Evolutionary conservation across 2,113 vertebrate species (phyloP).

Genomic region (Corythaeola cristata): DNA sequence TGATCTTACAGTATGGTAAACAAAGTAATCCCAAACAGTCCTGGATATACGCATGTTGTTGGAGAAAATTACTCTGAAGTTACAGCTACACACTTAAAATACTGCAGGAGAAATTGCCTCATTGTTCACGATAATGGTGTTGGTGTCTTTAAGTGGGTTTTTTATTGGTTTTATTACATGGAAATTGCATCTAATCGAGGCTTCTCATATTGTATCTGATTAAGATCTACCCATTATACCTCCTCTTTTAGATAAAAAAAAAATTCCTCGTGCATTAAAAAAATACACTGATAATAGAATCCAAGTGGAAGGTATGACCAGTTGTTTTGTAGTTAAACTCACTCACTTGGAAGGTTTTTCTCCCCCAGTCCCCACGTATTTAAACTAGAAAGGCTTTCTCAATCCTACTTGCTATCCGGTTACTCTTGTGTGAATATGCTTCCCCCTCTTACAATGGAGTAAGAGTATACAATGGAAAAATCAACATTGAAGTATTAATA

Average conservation of each 20-base stretch:
- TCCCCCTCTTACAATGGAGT: background rate
- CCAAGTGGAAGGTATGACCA: background rate
- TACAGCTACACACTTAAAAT: background rate
- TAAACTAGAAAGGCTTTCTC: background rate
- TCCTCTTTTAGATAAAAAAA: background rate
- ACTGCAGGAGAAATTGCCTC: slow-evolving; percentile 20
- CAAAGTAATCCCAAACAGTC: slow-evolving; percentile 42
- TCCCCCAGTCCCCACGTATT: background rate
- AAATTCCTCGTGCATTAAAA: background rate
- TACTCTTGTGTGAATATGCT: background rate
- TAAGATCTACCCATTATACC: background rate
- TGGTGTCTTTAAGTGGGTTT: background rate
- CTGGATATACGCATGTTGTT: background rate
- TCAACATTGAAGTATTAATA: background rate
- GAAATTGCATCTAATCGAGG: slow-evolving; percentile 44
- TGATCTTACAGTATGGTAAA: slow-evolving; percentile 48
- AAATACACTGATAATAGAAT: background rate
- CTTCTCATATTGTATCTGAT: slow-evolving; percentile 5
- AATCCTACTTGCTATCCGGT: background rate
- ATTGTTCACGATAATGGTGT: slow-evolving; percentile 38
- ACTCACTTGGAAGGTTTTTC: background rate
- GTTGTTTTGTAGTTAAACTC: background rate
- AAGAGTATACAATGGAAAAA: background rate
- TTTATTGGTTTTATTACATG: slow-evolving; percentile 11
- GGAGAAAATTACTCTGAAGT: slow-evolving; percentile 28